phyloP scores from a whole-genome alignment of 64 coral and sea anemone species.

The Astreopora myriophthalma region DNA sequence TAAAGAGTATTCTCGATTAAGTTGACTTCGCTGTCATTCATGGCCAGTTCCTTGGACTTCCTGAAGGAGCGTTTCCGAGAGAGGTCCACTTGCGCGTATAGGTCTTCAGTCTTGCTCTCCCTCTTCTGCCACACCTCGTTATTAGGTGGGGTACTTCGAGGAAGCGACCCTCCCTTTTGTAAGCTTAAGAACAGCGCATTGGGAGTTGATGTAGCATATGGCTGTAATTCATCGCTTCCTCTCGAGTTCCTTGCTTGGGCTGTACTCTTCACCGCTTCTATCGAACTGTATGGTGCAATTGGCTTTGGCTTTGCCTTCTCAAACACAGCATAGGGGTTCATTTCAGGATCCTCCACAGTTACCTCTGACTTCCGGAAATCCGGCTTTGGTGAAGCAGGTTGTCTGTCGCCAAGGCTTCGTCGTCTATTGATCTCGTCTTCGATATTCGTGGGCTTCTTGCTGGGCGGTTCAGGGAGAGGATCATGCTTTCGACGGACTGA shows the following conservation, averaged over 20 bases:
- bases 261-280: conserved; percentile 10
- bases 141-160: conserved; percentile 21
- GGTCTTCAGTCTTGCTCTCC: conserved; percentile 62
- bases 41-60: conserved; percentile 71
- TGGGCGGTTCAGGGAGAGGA: conserved; percentile 64
- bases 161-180: background rate
- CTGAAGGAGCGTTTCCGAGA: conserved; percentile 75
- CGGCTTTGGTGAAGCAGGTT: background rate
- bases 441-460: conserved; percentile 1
- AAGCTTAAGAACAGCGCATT: conserved; percentile 51
- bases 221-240: conserved; percentile 1
- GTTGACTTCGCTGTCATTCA: conserved; percentile 91
- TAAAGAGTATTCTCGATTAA: conserved; percentile 92
- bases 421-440: conserved; percentile 7
- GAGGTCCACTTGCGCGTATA: conserved; percentile 64
- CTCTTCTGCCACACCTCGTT: conserved; percentile 68
- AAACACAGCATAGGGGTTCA: conserved; percentile 50
- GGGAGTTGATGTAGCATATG: conserved; percentile 87
- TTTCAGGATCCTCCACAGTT: conserved; percentile 1
- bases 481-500: conserved; percentile 66
- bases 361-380: background rate
- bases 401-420: background rate
- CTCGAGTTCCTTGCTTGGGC: conserved; percentile 7
- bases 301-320: background rate
- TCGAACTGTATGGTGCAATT: background rate